phyloP scores from a whole-genome alignment of 2,888 invertebrate genomes.

The Polietes domitor region DNA sequence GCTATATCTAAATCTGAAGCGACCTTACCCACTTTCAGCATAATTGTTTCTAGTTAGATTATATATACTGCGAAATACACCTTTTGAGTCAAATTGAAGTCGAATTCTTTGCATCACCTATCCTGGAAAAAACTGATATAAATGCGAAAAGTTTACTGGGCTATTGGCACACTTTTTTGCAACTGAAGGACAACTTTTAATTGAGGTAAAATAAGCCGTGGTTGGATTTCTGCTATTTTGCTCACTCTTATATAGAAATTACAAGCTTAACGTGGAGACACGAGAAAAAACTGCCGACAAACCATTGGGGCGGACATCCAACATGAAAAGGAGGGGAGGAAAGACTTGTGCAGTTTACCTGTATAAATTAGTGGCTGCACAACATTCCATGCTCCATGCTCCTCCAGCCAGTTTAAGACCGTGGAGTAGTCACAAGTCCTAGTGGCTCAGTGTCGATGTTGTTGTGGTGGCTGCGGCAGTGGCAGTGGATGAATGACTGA shows the following conservation, averaged over 20 bases:
- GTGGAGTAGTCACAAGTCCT: conserved; percentile 6
- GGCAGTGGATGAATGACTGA: neutral
- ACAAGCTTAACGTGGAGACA: conserved; percentile 38
- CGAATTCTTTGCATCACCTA: too few relatives aligned
- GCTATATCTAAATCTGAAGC: too few relatives aligned
- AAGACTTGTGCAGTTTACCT: conserved; percentile 50
- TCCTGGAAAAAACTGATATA: too few relatives aligned
- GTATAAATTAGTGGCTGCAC: conserved; percentile 58
- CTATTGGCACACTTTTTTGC: neutral
- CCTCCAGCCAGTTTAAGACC: neutral
- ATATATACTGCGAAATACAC: too few relatives aligned
- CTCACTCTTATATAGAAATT: conserved; percentile 36
- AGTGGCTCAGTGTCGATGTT: conserved; percentile 20
- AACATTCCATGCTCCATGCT: conserved; percentile 14
- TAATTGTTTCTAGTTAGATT: too few relatives aligned
- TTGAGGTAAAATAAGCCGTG: conserved; percentile 69
- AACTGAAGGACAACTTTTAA: conserved; percentile 67
- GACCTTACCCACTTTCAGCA: too few relatives aligned
- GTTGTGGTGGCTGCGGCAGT: conserved; percentile 3
- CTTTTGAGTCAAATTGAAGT: too few relatives aligned
- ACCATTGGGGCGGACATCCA: neutral
- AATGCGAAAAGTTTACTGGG: conserved; percentile 20
- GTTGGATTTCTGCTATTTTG: conserved; percentile 49
- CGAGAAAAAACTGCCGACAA: conserved; percentile 12
- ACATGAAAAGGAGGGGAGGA: neutral